Percentiles rank a stretch among this genome's conserved stretches.
Conservation (phyloP, 2,113 vertebrate species). For the Oriolus oriolus region DNA sequence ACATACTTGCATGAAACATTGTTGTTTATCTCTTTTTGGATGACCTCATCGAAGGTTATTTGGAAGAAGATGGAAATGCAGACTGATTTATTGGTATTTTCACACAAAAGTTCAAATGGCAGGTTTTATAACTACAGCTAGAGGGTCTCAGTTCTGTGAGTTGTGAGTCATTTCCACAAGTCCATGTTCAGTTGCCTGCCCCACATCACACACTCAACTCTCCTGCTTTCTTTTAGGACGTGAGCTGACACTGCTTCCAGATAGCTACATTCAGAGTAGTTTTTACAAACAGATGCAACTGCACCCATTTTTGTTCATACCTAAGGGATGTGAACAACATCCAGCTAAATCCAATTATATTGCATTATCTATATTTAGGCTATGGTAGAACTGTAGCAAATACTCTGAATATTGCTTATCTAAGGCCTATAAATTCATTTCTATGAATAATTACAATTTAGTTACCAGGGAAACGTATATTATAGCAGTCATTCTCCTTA, state of each 20-base stretch:
- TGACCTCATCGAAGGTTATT: conserved; percentile 16
- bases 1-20: background rate
- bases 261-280: background rate
- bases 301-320: background rate
- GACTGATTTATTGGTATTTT: conserved; percentile 40
- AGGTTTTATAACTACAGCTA: background rate
- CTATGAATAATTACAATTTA: background rate
- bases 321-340: background rate
- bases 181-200: background rate
- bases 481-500: background rate
- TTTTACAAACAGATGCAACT: background rate
- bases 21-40: conserved; percentile 32
- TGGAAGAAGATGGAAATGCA: conserved; percentile 22
- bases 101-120: background rate
- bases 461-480: background rate
- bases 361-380: background rate
- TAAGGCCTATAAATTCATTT: background rate
- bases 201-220: background rate
- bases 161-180: background rate
- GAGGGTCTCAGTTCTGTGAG: background rate
- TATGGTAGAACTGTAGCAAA: background rate
- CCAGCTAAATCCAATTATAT: background rate
- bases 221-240: background rate
- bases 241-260: background rate
- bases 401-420: background rate